Conservation (phyloP, 2,113 vertebrate species). For the Gadus macrocephalus region DNA sequence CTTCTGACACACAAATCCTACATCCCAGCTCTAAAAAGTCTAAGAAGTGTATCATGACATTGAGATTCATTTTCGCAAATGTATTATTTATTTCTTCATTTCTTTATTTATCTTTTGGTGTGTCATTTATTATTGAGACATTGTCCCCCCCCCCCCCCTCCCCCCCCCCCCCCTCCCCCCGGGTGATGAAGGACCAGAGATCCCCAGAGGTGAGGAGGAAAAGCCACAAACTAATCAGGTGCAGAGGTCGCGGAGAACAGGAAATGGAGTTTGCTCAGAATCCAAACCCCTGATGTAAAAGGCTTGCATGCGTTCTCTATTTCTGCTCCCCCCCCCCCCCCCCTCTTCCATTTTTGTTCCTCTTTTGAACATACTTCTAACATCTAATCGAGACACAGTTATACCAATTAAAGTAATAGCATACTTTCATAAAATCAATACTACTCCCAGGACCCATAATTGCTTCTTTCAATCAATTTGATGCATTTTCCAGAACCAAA, state of each 20-base stretch:
- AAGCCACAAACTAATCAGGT: constrained; percentile 52
- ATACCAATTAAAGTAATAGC: constrained; percentile 71
- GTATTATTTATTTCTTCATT: constrained; percentile 23
- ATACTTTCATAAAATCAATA: constrained; percentile 71
- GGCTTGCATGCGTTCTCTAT: constrained; percentile 31
- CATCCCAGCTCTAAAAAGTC: background rate
- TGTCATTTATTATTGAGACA: no score
- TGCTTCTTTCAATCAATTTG: constrained; percentile 73
- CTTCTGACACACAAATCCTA: constrained; percentile 26
- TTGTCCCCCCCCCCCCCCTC: background rate
- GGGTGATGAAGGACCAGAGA: constrained; percentile 37
- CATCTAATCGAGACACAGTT: constrained; percentile 61
- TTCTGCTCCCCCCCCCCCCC: background rate
- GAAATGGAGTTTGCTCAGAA: constrained; percentile 59
- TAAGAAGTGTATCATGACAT: constrained; percentile 22
- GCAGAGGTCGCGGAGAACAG: constrained; percentile 41
- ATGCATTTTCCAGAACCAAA: constrained; percentile 71
- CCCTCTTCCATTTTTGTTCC: background rate
- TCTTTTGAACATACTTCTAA: constrained; percentile 37
- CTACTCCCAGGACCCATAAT: constrained; percentile 59
- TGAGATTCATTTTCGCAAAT: constrained; percentile 24
- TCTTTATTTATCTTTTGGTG: constrained; percentile 17
- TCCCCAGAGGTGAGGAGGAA: constrained; percentile 35
- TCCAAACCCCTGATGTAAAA: constrained; percentile 54
- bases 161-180: constrained; percentile 1